These are phyloP conservation scores for Martes martes DNA, from an alignment of 2,113 vertebrate genomes.

Conservation along the genomic window DNA sequence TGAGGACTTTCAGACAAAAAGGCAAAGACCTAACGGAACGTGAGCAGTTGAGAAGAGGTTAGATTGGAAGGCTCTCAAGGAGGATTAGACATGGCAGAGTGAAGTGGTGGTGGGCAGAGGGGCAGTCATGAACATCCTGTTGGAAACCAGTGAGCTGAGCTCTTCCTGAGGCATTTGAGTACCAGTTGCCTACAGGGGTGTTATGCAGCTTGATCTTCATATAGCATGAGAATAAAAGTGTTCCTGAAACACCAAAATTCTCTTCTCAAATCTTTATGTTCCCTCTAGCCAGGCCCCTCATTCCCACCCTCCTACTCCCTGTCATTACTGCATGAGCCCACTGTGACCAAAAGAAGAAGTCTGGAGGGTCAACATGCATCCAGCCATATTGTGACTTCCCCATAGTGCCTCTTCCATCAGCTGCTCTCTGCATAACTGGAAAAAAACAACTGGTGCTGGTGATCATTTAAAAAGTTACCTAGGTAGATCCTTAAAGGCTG, in stretches of 20 bases:
- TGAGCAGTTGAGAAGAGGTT: background rate
- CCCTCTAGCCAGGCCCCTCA: background rate
- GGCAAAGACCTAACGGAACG: background rate
- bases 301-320: accelerated
- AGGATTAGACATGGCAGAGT: background rate
- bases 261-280: background rate
- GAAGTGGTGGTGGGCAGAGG: background rate
- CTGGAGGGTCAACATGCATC: background rate
- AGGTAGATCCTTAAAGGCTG: background rate
- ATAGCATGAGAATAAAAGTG: constrained; percentile 2
- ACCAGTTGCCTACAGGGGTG: background rate
- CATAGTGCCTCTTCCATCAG: background rate
- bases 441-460: background rate
- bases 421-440: background rate
- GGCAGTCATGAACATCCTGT: background rate
- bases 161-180: background rate
- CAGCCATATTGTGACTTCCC: background rate
- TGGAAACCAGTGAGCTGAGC: background rate
- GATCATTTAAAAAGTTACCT: background rate
- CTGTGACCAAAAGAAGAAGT: background rate
- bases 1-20: background rate
- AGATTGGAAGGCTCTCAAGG: background rate
- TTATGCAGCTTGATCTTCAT: constrained; percentile 23
- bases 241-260: background rate
- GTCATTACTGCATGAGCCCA: background rate